Evolutionary conservation across 2,113 vertebrate genomes (phyloP).

Genomic region (Philantomba maxwellii): DNA sequence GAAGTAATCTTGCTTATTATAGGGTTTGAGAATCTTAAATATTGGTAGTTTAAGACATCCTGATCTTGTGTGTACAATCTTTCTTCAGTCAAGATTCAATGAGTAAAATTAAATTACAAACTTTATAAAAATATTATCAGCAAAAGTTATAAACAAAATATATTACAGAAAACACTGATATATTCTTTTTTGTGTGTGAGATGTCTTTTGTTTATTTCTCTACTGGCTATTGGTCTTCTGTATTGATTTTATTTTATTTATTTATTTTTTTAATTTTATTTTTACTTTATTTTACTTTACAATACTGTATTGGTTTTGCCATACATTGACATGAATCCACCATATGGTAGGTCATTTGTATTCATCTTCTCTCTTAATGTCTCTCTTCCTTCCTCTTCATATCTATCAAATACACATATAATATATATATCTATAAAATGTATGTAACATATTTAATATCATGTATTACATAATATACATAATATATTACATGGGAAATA

Average conservation of each 20-base stretch:
- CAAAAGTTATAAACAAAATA: neutral
- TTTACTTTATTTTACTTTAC: too few relatives aligned
- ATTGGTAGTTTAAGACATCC: neutral
- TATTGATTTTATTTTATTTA: too few relatives aligned
- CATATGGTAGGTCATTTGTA: neutral
- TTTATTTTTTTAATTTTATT: too few relatives aligned
- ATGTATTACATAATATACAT: neutral
- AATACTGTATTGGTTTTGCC: too few relatives aligned
- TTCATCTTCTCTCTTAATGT: neutral
- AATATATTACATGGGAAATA: neutral
- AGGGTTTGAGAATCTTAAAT: neutral
- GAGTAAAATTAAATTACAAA: neutral
- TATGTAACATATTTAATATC: neutral
- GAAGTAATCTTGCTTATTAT: neutral
- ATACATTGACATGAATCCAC: too few relatives aligned
- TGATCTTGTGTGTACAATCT: neutral
- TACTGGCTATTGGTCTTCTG: too few relatives aligned
- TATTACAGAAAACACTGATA: neutral
- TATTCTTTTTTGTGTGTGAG: too few relatives aligned
- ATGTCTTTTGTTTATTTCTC: too few relatives aligned
- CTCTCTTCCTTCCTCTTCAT: neutral
- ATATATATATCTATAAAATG: neutral
- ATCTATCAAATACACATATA: neutral
- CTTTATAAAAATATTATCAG: neutral
- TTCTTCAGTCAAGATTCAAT: neutral